Evolutionary conservation across 1,140 invertebrate species (phyloP), one percentile per base, ranked within the genome.

Genomic region (Drosophila bocki): DNA sequence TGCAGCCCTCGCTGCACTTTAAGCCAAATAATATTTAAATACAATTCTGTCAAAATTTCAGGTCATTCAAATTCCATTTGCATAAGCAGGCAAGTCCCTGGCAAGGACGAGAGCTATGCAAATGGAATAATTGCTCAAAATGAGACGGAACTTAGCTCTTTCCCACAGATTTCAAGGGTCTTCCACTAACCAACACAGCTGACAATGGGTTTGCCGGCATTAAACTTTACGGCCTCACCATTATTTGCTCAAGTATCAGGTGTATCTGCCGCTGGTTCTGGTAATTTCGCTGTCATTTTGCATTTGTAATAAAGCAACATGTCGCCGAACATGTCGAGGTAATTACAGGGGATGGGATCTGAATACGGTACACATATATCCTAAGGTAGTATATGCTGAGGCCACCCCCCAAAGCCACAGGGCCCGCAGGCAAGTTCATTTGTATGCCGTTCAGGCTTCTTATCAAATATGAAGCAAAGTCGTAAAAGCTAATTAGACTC

Each of bases 401-500:
- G 39, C 71, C 37, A 9, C 56, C 13, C 70, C 35, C 47, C 13
- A 67, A 65, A 50, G 63, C 63, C 32, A 19, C 67, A 50, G 17
- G 35, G 19, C 41, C 39, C 57, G 62, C 57, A 75, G 62, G 48
- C 47, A 45, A 57, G 62, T 77, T 90, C 85, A 90, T 90, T 90
- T 90, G 70, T 90, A 90, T 90, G 85, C 85, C 68, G 75, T 63
- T 61, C 85, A 90, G 81, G 86, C 78, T 80, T 85, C 85, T 90
- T 90, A 90, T 90, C 85, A 90, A 90, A 90, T 90, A 90, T 90
- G 85, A 90, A 90, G 88, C 85, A 80, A 90, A 90, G 85, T 80
- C 85, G 85, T 90, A 90, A 90, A 85, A 83, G 85, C 87, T 90
- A 90, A 90, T 90, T 90, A 88, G 82, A 90, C 78, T 74, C 78